phyloP scores from a whole-genome alignment of 2,113 vertebrate genomes.

The Dicentrarchus labrax region DNA sequence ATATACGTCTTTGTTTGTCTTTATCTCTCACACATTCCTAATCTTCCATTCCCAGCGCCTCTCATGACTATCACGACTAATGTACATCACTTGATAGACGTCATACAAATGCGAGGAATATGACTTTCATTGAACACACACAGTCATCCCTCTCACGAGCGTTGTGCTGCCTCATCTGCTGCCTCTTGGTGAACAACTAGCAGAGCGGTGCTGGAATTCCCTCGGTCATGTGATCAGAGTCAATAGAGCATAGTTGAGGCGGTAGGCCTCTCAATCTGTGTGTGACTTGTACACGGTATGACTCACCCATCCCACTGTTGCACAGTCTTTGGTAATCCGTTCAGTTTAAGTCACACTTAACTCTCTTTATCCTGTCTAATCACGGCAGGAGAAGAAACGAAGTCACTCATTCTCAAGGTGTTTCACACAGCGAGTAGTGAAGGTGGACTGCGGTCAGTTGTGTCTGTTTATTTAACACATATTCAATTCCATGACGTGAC shows the following conservation, averaged over 20 bases:
- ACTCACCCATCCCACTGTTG: conserved; percentile 47
- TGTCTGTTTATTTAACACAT: not conserved
- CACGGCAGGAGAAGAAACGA: not conserved
- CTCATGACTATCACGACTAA: not conserved
- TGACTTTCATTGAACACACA: conserved; percentile 20
- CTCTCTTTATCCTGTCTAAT: conserved; percentile 13
- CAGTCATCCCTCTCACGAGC: conserved; percentile 20
- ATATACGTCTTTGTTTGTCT: not conserved
- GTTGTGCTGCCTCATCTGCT: conserved; percentile 35
- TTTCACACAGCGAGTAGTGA: not conserved
- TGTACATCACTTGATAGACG: not conserved
- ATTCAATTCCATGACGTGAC: not conserved
- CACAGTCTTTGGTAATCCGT: conserved; percentile 7
- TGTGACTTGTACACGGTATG: conserved; percentile 29
- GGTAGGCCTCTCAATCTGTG: conserved; percentile 40
- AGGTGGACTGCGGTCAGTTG: not conserved
- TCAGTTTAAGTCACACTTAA: conserved; percentile 12
- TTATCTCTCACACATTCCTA: not conserved
- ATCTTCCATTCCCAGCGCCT: not conserved
- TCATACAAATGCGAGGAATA: not conserved
- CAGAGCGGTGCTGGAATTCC: conserved; percentile 68
- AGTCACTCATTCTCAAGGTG: not conserved
- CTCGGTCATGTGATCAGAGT: conserved; percentile 77
- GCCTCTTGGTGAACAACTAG: conserved; percentile 34
- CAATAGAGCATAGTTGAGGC: conserved; percentile 57